Percentiles rank a stretch among this genome's conserved stretches.
phyloP scores from a whole-genome alignment of 2,888 invertebrate genomes.

The Muschampia plurimacula region DNA sequence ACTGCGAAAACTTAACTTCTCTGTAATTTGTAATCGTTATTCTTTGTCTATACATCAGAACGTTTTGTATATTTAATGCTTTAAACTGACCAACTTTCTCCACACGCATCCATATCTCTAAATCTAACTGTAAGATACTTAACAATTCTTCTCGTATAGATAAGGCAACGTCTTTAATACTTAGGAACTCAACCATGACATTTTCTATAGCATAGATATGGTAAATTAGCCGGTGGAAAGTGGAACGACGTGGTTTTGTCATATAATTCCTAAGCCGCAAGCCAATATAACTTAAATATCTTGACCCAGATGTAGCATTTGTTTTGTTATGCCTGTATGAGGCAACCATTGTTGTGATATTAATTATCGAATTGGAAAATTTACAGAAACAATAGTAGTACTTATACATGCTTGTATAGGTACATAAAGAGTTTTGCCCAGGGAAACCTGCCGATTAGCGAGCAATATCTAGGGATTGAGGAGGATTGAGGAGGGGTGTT shows the following conservation, averaged over 20 bases:
- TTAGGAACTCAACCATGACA: constrained; percentile 21
- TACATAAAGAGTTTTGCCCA: too few relatives aligned
- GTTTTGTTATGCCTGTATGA: constrained; percentile 19
- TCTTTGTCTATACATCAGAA: not conserved
- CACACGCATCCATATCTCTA: constrained; percentile 3
- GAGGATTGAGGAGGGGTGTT: too few relatives aligned
- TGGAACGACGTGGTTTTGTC: constrained; percentile 38
- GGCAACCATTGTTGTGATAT: constrained; percentile 24
- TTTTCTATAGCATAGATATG: constrained; percentile 35
- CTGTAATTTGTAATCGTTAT: not conserved
- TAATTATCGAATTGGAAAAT: constrained; percentile 3
- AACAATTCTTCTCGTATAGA: not conserved
- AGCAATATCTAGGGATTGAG: too few relatives aligned
- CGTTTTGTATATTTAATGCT: not conserved
- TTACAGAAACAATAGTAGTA: not conserved
- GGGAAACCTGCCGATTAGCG: too few relatives aligned
- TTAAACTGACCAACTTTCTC: constrained; percentile 2
- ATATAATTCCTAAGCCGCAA: constrained; percentile 34
- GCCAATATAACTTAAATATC: constrained; percentile 32
- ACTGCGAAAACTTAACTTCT: too few relatives aligned
- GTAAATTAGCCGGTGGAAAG: constrained; percentile 35
- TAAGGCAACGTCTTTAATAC: constrained; percentile 21
- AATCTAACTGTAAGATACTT: constrained; percentile 17
- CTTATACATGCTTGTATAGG: too few relatives aligned
- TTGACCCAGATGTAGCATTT: constrained; percentile 30